Evolutionary conservation across 2,888 invertebrate species (phyloP).

Genomic region (Acleris literana): DNA sequence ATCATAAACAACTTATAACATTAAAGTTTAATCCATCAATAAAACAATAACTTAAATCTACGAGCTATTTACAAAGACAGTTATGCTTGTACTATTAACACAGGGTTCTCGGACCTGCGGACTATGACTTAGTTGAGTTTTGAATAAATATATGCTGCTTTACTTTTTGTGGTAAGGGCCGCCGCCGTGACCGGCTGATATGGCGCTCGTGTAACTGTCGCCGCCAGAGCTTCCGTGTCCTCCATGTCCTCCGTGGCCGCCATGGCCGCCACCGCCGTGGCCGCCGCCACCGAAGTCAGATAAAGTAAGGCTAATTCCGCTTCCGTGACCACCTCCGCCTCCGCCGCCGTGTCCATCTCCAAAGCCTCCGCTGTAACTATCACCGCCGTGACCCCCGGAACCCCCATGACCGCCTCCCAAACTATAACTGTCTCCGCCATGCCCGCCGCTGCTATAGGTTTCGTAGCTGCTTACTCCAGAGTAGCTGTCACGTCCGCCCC

Average conservation of each 20-base stretch:
- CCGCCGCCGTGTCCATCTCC: conserved; percentile 45
- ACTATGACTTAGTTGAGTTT: conserved; percentile 75
- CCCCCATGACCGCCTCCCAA: conserved; percentile 36
- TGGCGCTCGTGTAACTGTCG: conserved; percentile 73
- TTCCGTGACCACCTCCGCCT: conserved; percentile 50
- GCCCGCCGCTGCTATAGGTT: conserved; percentile 44
- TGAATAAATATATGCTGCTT: conserved; percentile 40
- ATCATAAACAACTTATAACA: conserved; percentile 44
- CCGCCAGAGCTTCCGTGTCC: conserved; percentile 53
- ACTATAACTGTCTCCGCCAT: conserved; percentile 50
- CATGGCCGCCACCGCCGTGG: conserved; percentile 37
- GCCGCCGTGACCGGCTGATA: conserved; percentile 75
- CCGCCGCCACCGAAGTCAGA: conserved; percentile 39
- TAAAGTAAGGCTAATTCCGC: conserved; percentile 19
- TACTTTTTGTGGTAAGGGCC: conserved; percentile 73
- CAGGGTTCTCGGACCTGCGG: conserved; percentile 48
- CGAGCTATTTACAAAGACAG: conserved; percentile 65
- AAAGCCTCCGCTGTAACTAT: conserved; percentile 40
- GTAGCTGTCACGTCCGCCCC: conserved; percentile 39
- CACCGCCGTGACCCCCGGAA: conserved; percentile 39
- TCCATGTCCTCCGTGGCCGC: conserved; percentile 43
- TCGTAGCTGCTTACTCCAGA: conserved; percentile 44
- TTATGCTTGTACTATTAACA: conserved; percentile 57
- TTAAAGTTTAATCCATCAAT: conserved; percentile 55
- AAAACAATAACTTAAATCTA: conserved; percentile 70